Base-by-base conservation (phyloP, 2,888 invertebrate species). In the Anticlea derivata region DNA sequence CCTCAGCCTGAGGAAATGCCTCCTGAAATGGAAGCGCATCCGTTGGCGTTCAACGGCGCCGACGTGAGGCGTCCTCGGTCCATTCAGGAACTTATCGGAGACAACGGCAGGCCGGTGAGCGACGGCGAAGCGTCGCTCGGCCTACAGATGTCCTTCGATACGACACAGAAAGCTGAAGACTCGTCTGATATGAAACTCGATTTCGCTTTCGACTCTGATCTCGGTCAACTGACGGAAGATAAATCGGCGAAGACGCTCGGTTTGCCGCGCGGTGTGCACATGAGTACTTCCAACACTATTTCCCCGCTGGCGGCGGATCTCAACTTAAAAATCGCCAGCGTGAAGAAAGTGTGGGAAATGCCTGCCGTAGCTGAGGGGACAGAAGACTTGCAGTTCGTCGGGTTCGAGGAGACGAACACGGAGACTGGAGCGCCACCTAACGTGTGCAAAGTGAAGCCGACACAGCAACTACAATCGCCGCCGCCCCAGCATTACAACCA, bases 281-380 rank as follows among this genome's bases (percentile, higher is more conserved):
- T 92, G 71, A 93, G 93, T 35, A 92, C 92, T 13, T 94, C 94
- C 45, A 95, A 93, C 66, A 94, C 95, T 6, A 95, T 96, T 65
- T 95, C 95, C 7, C 94, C 95, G 10, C 94, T 96, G 59, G 96
- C 97, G 27, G 97, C 97, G 27, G 98, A 98, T 83, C 93, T 98
- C 62, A 97, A 97, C 87, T 93, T 96, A 87, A 98, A 98, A 90
- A 98, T 98, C 66, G 97, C 97, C 26, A 96, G 97, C 59, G 98
- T 98, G 33, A 98, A 98, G 83, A 96, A 96, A 69, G 95, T 95
- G 10, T 96, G 96, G 96, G 96, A 96, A 72, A 94, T 94, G 94
- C 93, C 94, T 8, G 93, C 94, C 0, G 94, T 93, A 10, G 92
- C 92, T 11, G 94, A 94, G 68, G 92, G 75, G 66, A 86, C 66